phyloP scores from a whole-genome alignment of 2,888 invertebrate genomes.

The Agriopis aurantiaria region DNA sequence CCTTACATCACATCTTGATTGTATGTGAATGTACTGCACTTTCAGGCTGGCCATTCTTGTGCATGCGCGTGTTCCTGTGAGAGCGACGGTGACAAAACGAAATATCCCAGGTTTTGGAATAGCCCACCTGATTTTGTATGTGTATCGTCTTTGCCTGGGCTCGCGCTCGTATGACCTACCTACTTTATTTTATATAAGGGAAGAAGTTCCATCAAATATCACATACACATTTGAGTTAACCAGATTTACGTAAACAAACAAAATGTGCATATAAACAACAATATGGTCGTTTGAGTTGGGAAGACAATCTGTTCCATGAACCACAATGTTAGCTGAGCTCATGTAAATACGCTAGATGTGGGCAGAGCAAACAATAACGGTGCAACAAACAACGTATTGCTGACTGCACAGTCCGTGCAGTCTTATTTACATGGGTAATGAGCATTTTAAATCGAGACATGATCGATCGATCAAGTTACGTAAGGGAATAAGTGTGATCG shows the following conservation, averaged over 20 bases:
- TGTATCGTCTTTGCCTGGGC: too few species aligned
- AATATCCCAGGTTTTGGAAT: too few species aligned
- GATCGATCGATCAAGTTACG: slow-evolving; percentile 8
- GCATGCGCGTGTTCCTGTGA: neutral
- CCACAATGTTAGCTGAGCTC: slow-evolving; percentile 50
- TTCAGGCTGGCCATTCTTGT: neutral
- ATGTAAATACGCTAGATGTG: slow-evolving; percentile 53
- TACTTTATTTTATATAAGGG: too few species aligned
- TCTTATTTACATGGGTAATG: slow-evolving; percentile 44
- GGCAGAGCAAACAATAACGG: slow-evolving; percentile 49
- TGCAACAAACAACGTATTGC: slow-evolving; percentile 44
- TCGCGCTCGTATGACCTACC: neutral
- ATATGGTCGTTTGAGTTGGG: slow-evolving; percentile 50
- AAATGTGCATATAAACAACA: slow-evolving; percentile 32
- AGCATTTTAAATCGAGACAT: slow-evolving; percentile 16
- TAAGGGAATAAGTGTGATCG: slow-evolving; percentile 4
- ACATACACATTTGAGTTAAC: neutral
- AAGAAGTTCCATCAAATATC: neutral
- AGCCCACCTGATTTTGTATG: too few species aligned
- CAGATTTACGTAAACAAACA: slow-evolving; percentile 5
- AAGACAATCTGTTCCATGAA: slow-evolving; percentile 54
- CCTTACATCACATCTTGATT: slow-evolving; percentile 6
- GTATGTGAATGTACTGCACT: neutral
- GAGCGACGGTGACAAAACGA: too few species aligned
- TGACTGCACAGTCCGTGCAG: slow-evolving; percentile 35